phyloP scores from a whole-genome alignment of 2,113 vertebrate genomes.

The Amia ocellicauda region DNA sequence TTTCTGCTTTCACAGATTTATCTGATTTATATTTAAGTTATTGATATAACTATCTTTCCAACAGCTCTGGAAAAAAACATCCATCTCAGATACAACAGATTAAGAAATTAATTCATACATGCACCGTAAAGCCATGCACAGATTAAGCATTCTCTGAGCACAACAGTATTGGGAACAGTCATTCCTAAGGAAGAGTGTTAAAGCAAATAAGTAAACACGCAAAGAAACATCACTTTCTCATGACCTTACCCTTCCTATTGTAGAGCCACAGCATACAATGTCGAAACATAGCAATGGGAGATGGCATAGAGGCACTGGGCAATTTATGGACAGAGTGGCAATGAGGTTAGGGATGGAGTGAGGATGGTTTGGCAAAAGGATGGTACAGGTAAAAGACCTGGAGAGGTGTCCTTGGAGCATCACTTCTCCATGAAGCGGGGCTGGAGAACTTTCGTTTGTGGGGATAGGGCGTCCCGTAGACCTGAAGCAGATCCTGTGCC shows the following conservation, averaged over 20 bases:
- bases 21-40: too few relatives aligned
- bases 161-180: too few relatives aligned
- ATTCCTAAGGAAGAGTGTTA: conserved; percentile 8
- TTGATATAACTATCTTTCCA: too few relatives aligned
- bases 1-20: too few relatives aligned
- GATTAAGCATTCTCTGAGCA: too few relatives aligned
- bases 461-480: conserved; percentile 12
- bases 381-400: conserved; percentile 53
- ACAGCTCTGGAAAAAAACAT: too few relatives aligned
- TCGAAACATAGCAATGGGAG: conserved; percentile 95
- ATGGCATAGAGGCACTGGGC: conserved; percentile 81
- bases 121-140: not conserved
- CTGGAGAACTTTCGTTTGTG: conserved; percentile 24
- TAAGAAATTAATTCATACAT: not conserved
- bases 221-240: conserved; percentile 32
- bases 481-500: not conserved
- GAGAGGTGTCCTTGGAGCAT: conserved; percentile 31
- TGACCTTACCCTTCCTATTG: conserved; percentile 94
- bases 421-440: conserved; percentile 38
- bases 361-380: conserved; percentile 36
- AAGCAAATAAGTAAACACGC: conserved; percentile 49
- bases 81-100: not conserved
- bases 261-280: conserved; percentile 99
- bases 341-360: conserved; percentile 49
- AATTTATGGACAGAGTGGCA: conserved; percentile 60